Conservation (phyloP, 2,113 vertebrate species). For the Eolophus roseicapilla region DNA sequence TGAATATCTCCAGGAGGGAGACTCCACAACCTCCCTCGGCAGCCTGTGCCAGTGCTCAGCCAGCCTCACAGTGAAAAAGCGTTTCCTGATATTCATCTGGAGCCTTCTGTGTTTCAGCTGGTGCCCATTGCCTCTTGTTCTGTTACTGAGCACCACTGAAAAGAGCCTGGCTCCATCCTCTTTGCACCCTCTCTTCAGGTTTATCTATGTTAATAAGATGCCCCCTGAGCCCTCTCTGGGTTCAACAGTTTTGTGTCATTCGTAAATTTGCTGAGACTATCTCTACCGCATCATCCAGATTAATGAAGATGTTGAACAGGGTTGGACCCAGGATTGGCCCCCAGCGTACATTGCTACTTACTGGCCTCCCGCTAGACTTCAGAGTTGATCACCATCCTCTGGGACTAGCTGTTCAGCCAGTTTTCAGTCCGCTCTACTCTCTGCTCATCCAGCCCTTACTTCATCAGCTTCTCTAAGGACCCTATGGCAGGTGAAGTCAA, state of each 20-base stretch:
- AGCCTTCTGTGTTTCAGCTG: background rate
- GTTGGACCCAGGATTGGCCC: background rate
- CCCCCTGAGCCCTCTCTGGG: background rate
- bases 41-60: background rate
- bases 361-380: background rate
- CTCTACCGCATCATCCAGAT: background rate
- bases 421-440: background rate
- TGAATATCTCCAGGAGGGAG: background rate
- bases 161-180: background rate
- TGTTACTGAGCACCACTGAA: background rate
- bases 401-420: background rate
- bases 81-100: background rate
- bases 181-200: background rate
- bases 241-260: background rate
- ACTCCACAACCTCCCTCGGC: background rate
- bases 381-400: background rate
- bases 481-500: background rate
- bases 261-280: background rate
- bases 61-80: background rate
- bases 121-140: background rate
- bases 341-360: background rate
- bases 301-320: background rate
- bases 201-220: background rate
- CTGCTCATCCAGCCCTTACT: background rate
- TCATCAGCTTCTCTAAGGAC: background rate